Conservation (phyloP, 2,797 vertebrate species). For the Chelon auratus region DNA sequence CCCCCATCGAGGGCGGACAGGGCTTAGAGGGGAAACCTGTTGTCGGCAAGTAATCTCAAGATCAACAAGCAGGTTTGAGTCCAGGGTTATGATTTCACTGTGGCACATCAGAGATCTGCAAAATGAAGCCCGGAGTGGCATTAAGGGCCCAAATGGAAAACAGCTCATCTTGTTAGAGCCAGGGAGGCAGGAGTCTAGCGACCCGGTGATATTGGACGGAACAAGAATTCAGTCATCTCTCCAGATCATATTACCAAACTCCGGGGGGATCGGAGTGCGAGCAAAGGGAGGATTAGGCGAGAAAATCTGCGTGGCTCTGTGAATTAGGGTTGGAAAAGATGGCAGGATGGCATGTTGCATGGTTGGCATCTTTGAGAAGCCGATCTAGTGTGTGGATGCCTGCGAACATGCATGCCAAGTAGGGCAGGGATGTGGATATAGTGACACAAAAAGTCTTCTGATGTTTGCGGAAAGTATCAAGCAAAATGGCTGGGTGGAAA, state of each 20-base stretch:
- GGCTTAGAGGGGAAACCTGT: conserved; percentile 75
- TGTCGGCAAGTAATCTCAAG: conserved; percentile 78
- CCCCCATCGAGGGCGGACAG: conserved; percentile 51
- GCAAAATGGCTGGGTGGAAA: conserved; percentile 28
- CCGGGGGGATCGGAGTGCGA: conserved; percentile 59
- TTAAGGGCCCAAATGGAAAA: conserved; percentile 79
- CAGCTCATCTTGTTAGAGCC: conserved; percentile 79
- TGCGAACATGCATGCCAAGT: conserved; percentile 43
- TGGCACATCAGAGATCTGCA: conserved; percentile 78
- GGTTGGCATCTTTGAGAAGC: conserved; percentile 59
- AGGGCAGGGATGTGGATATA: conserved; percentile 47
- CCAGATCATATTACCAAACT: conserved; percentile 71
- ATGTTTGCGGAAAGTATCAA: conserved; percentile 26
- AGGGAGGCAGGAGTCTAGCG: conserved; percentile 60
- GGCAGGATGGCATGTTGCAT: conserved; percentile 54
- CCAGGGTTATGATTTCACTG: conserved; percentile 68
- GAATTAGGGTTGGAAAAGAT: conserved; percentile 72
- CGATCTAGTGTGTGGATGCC: conserved; percentile 41
- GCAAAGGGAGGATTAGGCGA: conserved; percentile 70
- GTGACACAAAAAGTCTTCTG: conserved; percentile 31
- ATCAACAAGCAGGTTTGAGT: conserved; percentile 80
- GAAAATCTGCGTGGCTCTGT: conserved; percentile 69
- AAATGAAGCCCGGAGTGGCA: conserved; percentile 78
- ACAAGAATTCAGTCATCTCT: conserved; percentile 65
- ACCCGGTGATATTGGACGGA: conserved; percentile 70